Evolutionary conservation across 37 sponge, comb jelly and placozoan species (phyloP).

Genomic region (Dysidea cf. avara): DNA sequence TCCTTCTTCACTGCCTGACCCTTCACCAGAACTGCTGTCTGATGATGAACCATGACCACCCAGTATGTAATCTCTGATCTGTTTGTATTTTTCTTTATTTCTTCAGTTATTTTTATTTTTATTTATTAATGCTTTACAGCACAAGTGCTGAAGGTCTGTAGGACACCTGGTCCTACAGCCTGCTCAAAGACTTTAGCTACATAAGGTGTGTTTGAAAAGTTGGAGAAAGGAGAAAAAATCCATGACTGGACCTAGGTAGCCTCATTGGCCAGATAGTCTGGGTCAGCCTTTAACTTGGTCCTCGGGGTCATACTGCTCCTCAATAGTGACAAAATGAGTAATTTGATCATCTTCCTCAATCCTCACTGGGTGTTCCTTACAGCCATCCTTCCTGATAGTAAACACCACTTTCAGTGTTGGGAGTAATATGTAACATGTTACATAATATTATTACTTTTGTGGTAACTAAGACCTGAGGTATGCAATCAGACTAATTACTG

Average conservation of each 20-base stretch:
- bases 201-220: too few species aligned
- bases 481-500: too few species aligned
- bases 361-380: slow-evolving; percentile 86
- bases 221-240: too few species aligned
- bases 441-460: too few species aligned
- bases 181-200: too few species aligned
- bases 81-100: slow-evolving; percentile 74
- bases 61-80: slow-evolving; percentile 71
- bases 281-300: slow-evolving; percentile 80
- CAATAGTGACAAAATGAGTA: slow-evolving; percentile 90
- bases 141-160: too few species aligned
- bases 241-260: too few species aligned
- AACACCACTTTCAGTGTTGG: slow-evolving; percentile 94
- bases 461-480: too few species aligned
- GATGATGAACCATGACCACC: slow-evolving; percentile 38
- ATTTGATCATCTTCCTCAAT: slow-evolving; percentile 91
- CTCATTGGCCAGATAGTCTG: slow-evolving; percentile 81
- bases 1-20: slow-evolving; percentile 30
- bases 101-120: too few species aligned
- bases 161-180: too few species aligned
- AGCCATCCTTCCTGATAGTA: slow-evolving; percentile 90
- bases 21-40: slow-evolving; percentile 37
- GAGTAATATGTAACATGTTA: too few species aligned
- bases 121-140: too few species aligned
- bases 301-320: slow-evolving; percentile 63